Base-by-base conservation (phyloP, 2,888 invertebrate genomes). In the Steromphala cineraria region DNA sequence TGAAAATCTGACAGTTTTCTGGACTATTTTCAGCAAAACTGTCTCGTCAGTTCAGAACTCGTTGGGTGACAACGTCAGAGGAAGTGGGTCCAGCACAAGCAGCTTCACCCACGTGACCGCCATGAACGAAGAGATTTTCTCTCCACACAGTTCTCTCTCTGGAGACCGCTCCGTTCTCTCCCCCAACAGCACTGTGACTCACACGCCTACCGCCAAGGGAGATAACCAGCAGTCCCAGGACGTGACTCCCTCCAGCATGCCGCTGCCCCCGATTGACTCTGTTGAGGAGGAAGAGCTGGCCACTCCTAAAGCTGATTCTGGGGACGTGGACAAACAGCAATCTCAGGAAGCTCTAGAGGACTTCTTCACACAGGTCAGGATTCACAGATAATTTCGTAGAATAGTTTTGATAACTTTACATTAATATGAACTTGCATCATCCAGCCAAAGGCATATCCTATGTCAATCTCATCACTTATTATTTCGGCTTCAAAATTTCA, bases 101-200 rank as follows among this genome's bases (percentile, higher is more conserved):
- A 91, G 91, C 76, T 91, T 92, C 71, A 92, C 92, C 8, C 89
- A 90, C 21, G 91, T 91, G 36, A 89, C 91, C 0, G 89, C 89
- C 17, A 86, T 91, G 82, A 86, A 88, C 19, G 89, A 89, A 4
- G 88, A 87, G 24, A 79, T 89, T 2, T 81, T 84, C 46, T 90
- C 92, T 5, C 90, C 91, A 5, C 87, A 83, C 15, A 90, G 89
- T 78, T 87, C 89, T 13, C n/a, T 52, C 17, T 40, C 52, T n/a
- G 80, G 84, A 10, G 82, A 87, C 31, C 80, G 82, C 53, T 84
- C 83, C 3, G 79, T 78, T 31, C 21, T 53, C n/a, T 84, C 85
- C 24, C 81, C 80, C 7, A 80, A 83, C 8, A 90, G 90, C 82
- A 89, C 89, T 13, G 82, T 89, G 52, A 89, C 91, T 13, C 86